Conservation (phyloP, 2,888 invertebrate species). For the Andrena haemorrhoa region DNA sequence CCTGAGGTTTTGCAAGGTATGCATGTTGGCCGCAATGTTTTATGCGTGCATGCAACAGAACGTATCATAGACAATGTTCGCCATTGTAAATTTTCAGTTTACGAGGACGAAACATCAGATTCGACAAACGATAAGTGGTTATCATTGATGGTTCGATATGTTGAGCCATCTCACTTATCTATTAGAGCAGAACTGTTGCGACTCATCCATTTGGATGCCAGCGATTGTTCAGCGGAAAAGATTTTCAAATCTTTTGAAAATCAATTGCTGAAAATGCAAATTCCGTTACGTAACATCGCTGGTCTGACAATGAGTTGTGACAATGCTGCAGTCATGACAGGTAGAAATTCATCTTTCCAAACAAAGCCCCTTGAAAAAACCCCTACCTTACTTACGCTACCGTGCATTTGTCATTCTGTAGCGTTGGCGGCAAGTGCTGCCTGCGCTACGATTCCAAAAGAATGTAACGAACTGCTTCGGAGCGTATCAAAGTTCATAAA, state of each 20-base stretch:
- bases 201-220: constrained; percentile 2
- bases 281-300: constrained; percentile 4
- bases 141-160: not conserved
- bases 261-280: constrained; percentile 13
- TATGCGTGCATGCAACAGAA: not conserved
- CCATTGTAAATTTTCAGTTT: not conserved
- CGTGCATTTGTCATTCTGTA: constrained; percentile 23
- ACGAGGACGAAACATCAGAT: not conserved
- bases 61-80: not conserved
- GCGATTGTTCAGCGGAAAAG: too few species aligned
- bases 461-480: not conserved
- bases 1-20: not conserved
- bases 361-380: not conserved
- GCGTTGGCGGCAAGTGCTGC: constrained; percentile 18
- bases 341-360: constrained; percentile 2
- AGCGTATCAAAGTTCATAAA: not conserved
- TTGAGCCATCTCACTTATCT: not conserved
- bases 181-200: not conserved
- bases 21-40: not conserved
- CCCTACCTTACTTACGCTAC: not conserved
- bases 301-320: constrained; percentile 11
- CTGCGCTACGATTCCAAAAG: not conserved
- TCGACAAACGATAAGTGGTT: not conserved
- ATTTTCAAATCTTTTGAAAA: constrained; percentile 24
- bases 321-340: constrained; percentile 21